These are phyloP conservation scores for Loripinus fragilis DNA, from an alignment of 2,888 invertebrate species.

Conservation along the genomic window DNA sequence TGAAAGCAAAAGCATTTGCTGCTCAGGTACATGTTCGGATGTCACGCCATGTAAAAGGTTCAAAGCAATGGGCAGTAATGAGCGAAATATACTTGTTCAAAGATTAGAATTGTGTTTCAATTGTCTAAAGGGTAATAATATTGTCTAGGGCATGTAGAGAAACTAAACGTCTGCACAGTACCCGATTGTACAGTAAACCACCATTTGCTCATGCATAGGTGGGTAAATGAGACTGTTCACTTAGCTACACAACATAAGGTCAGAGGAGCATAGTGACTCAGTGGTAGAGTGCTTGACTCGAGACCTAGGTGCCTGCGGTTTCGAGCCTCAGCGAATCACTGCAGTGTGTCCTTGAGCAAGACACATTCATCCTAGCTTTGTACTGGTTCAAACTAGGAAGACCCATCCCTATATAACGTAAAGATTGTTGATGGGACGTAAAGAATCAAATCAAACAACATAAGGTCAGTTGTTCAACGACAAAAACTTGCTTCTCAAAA, in stretches of 20 bases:
- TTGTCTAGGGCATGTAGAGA: slow-evolving; percentile 36
- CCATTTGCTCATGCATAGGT: slow-evolving; percentile 37
- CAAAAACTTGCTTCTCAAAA: no score
- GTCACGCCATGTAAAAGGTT: no score
- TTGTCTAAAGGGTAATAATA: slow-evolving; percentile 39
- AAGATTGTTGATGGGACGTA: no score
- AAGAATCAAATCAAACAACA: no score
- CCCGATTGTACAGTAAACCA: no score
- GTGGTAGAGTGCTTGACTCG: no score
- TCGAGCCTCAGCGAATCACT: no score
- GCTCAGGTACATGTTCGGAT: slow-evolving; percentile 30
- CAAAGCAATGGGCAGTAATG: slow-evolving; percentile 17
- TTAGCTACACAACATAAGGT: neutral
- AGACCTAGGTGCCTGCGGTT: neutral
- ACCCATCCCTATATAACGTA: no score
- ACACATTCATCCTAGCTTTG: no score
- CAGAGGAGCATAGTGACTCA: neutral
- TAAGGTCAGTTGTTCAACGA: no score
- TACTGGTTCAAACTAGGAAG: no score
- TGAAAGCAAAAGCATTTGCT: slow-evolving; percentile 27
- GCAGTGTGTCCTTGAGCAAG: no score
- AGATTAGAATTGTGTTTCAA: slow-evolving; percentile 35
- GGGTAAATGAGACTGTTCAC: slow-evolving; percentile 4
- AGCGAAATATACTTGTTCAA: slow-evolving; percentile 22
- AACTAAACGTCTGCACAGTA: slow-evolving; percentile 18